Base-by-base conservation (phyloP, 2,888 invertebrate genomes). In the Drosophila greeni region DNA sequence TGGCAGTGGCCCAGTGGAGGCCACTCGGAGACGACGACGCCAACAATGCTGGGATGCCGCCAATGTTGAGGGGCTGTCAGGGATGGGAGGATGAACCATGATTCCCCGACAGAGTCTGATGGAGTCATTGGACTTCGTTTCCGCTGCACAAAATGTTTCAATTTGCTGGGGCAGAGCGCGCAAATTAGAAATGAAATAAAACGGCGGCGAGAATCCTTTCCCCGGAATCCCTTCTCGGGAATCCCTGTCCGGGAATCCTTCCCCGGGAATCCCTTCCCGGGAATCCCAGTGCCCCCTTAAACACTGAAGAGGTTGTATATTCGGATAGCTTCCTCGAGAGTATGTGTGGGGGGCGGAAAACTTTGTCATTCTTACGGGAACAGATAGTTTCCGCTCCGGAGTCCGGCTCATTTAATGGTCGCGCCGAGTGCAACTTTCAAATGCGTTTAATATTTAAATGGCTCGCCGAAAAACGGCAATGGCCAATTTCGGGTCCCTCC, bases 371-470 rank as follows among this genome's bases (percentile, higher is more conserved):
- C 59, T 37, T 59, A 58, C 59, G 59, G 59, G 59, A 59, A 45
- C 43, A 16, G 57, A 33, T 6, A 56, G 56, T 29, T 29, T 42
- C 42, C 42, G 42, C 39, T 39, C 26, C 26, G 20, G 29, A 36
- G 61, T 36, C 62, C 42, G 24, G 59, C 45, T 58, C 68, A 66
- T 68, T 66, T 58, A 58, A 55, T 55, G 70, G 53, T 53, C 34
- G 43, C 23, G 24, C 20, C 40, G 54, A 70, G 65, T 65, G 71
- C 51, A 56, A 59, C 58, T 70, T 70, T 59, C 65, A 58, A 70
- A 70, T 70, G 70, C 70, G 64, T 70, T 70, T 70, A 70, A 70
- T 70, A 70, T 70, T 70, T 70, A 70, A 70, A 65, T 70, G 45
- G 69, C 47, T 43, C 39, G 36, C 48, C 57, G 42, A 52, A 57